These are phyloP conservation scores for Hyphantria cunea DNA, from an alignment of 1,140 invertebrate species.

Conservation along the genomic window DNA sequence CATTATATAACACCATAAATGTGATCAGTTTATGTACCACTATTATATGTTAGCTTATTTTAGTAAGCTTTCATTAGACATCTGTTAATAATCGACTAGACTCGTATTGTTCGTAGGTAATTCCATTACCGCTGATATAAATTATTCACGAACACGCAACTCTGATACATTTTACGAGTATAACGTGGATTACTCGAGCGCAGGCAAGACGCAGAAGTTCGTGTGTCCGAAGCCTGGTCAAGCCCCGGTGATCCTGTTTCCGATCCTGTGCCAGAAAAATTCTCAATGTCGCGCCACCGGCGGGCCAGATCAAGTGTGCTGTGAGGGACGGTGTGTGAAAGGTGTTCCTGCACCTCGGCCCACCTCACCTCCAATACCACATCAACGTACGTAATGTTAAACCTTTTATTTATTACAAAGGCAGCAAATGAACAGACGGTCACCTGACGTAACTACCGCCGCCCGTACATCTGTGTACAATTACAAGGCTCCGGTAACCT, in stretches of 20 bases:
- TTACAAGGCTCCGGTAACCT: too few species aligned
- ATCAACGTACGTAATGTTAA: slow-evolving; percentile 84
- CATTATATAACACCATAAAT: too few species aligned
- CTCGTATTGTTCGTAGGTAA: slow-evolving; percentile 41
- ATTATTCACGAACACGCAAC: slow-evolving; percentile 38
- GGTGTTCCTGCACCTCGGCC: slow-evolving; percentile 81
- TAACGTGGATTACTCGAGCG: slow-evolving; percentile 45
- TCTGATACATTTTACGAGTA: slow-evolving; percentile 33
- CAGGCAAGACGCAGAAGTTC: slow-evolving; percentile 71
- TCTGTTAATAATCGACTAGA: slow-evolving; percentile 29
- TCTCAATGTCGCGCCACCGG: slow-evolving; percentile 80
- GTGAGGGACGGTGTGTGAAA: slow-evolving; percentile 82
- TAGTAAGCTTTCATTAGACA: not conserved
- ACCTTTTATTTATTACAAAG: slow-evolving; percentile 25
- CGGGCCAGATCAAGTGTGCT: slow-evolving; percentile 81
- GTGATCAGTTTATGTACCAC: too few species aligned
- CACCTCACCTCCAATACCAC: slow-evolving; percentile 77
- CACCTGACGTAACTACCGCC: too few species aligned
- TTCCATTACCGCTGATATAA: slow-evolving; percentile 41
- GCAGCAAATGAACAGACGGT: too few species aligned
- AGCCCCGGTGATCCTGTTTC: slow-evolving; percentile 78
- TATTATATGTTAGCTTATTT: not conserved
- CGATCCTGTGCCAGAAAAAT: slow-evolving; percentile 81
- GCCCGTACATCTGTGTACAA: too few species aligned
- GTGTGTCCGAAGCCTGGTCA: slow-evolving; percentile 81